These are phyloP conservation scores for Drosophila seguyi DNA, from an alignment of 1,140 invertebrate genomes.

Conservation along the genomic window DNA sequence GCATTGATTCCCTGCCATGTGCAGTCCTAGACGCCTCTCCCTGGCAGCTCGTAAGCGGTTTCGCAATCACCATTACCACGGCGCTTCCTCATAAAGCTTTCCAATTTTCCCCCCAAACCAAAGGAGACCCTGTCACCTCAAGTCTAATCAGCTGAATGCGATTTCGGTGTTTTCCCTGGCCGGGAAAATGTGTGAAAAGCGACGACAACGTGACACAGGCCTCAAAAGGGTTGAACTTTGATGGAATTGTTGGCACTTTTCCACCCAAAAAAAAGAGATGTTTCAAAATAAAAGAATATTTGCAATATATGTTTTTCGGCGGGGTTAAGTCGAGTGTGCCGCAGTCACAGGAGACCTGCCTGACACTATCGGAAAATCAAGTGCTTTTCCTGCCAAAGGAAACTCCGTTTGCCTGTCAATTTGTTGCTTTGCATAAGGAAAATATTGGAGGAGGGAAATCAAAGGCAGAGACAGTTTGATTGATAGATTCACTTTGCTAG, in stretches of 20 bases:
- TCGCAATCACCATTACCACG: slow-evolving; percentile 73
- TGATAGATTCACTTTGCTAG: not conserved
- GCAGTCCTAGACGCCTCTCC: slow-evolving; percentile 1
- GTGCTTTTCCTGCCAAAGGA: slow-evolving; percentile 37
- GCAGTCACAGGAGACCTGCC: slow-evolving; percentile 52
- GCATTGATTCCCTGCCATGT: slow-evolving; percentile 55
- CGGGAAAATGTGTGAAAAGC: not conserved
- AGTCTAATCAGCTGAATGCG: slow-evolving; percentile 48
- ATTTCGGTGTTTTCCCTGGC: slow-evolving; percentile 47
- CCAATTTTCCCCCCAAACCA: slow-evolving; percentile 5
- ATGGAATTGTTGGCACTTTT: slow-evolving; percentile 77
- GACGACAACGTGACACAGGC: slow-evolving; percentile 61
- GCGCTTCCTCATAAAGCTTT: slow-evolving; percentile 1
- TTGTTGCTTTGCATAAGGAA: slow-evolving; percentile 56
- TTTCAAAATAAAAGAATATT: slow-evolving; percentile 52
- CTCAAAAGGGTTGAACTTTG: slow-evolving; percentile 77
- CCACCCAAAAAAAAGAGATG: slow-evolving; percentile 48
- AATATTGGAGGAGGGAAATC: slow-evolving; percentile 33
- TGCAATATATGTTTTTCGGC: slow-evolving; percentile 6
- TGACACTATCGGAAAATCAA: slow-evolving; percentile 36
- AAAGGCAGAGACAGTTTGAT: slow-evolving; percentile 12
- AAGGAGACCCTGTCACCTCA: slow-evolving; percentile 8
- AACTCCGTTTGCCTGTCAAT: slow-evolving; percentile 47
- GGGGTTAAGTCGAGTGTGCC: slow-evolving; percentile 38
- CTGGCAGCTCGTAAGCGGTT: slow-evolving; percentile 70